Percentiles rank a stretch among this genome's conserved stretches.
These are phyloP conservation scores for Chydorus sphaericus DNA, from an alignment of 2,888 invertebrate genomes.

Conservation along the genomic window DNA sequence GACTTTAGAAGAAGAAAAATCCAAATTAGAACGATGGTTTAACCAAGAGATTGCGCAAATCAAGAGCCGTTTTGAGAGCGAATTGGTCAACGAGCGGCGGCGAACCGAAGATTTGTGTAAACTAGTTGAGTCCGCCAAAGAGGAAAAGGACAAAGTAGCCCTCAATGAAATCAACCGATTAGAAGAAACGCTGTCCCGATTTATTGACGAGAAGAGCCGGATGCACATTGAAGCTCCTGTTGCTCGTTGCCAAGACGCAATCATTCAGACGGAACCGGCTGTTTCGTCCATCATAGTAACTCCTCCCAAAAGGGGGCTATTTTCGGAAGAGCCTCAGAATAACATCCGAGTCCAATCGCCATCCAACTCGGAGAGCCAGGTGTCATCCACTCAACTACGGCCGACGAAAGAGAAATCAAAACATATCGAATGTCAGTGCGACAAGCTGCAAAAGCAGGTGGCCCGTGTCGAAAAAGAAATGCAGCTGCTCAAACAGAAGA, in stretches of 20 bases:
- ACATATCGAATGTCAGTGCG: conserved; percentile 3
- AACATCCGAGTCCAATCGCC: too few species aligned
- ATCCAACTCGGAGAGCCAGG: too few species aligned
- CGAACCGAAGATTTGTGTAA: conserved; percentile 44
- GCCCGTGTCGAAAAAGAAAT: conserved; percentile 6
- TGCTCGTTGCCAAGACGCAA: background rate
- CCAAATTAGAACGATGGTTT: conserved; percentile 33
- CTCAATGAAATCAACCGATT: background rate
- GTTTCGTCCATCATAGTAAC: background rate
- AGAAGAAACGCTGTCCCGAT: background rate
- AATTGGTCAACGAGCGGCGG: conserved; percentile 23
- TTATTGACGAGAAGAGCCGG: background rate
- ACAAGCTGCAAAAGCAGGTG: conserved; percentile 6
- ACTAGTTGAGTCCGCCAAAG: conserved; percentile 36
- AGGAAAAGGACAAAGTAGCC: conserved; percentile 23
- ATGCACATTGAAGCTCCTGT: too few species aligned
- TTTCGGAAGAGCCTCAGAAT: background rate
- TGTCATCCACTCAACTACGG: too few species aligned
- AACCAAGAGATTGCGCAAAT: conserved; percentile 33
- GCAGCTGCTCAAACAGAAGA: conserved; percentile 9
- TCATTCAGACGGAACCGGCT: background rate
- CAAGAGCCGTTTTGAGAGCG: conserved; percentile 34
- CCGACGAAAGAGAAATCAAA: too few species aligned
- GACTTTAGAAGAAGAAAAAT: conserved; percentile 33
- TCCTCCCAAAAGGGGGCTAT: background rate